Base-by-base conservation (phyloP, 1,140 invertebrate species). In the Drosophila nebulosa region DNA sequence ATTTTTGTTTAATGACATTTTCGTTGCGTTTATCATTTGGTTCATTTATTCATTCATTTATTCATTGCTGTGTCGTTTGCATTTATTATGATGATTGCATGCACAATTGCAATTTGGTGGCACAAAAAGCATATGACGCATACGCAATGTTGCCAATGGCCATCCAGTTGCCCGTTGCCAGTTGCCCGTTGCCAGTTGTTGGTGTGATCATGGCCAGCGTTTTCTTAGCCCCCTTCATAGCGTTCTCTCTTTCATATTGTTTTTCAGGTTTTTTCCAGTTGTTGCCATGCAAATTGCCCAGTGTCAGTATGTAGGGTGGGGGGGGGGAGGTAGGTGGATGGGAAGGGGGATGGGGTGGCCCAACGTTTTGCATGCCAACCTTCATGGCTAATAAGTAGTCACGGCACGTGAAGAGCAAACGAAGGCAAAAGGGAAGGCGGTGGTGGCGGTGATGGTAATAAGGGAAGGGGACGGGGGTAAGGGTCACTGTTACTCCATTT, bases 351-450 rank as follows among this genome's bases (percentile, higher is more conserved):
- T n/a, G n/a, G n/a, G n/a, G n/a, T n/a, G n/a, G n/a, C n/a, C n/a
- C n/a, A n/a, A n/a, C 22, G 64, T 61, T 21, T 69, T 72, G 69
- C 69, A 72, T 69, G 69, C 65, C 51, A 84, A 75, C 74, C 83
- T 81, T 86, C 78, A 64, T 59, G 83, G 78, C 81, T 86, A 85
- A 85, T 85, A 85, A 85, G 78, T 83, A 85, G 78, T 86, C 80
- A 78, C 78, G 81, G 80, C 80, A 85, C 73, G 73, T 80, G 75
- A 73, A 68, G 21, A 51, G 70, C 16, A 18, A 21, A 32, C 10
- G 10, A 32, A 10, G 10, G 10, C 35, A 57, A 56, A 61, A 66
- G 62, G 51, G 46, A 58, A n/a, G n/a, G n/a, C n/a, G n/a, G n/a
- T n/a, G n/a, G 35, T 51, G 56, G 63, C 39, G 50, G 27, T 61